A percentile compares a stretch with the other conserved stretches of the same genome.
Conservation (phyloP, 2,797 vertebrate genomes). For the Melanitta fusca region DNA sequence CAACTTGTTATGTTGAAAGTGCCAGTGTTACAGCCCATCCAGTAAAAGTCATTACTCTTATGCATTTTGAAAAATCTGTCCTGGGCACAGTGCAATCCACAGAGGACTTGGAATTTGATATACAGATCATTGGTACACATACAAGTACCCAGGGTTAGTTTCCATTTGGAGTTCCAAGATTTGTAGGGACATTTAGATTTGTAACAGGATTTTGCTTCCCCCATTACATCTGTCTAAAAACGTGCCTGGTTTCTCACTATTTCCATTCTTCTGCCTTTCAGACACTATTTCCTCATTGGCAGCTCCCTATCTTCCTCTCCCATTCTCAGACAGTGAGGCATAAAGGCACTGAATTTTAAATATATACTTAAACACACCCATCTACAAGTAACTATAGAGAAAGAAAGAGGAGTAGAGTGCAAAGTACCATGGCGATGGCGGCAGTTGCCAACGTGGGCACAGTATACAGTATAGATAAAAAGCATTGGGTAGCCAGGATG, state of each 20-base stretch:
- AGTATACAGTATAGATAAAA: background rate
- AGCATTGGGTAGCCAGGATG: background rate
- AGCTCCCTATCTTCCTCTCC: conserved; percentile 63
- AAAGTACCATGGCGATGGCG: background rate
- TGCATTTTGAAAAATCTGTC: background rate
- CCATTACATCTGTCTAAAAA: conserved; percentile 37
- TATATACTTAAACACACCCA: conserved; percentile 30
- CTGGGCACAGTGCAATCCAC: background rate
- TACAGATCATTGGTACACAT: background rate
- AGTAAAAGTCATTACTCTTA: conserved; percentile 39
- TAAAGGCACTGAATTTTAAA: conserved; percentile 48
- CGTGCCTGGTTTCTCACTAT: conserved; percentile 58
- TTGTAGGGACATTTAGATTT: conserved; percentile 36
- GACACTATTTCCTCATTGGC: conserved; percentile 68
- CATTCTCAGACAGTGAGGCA: conserved; percentile 72
- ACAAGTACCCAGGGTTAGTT: conserved; percentile 11
- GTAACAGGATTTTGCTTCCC: conserved; percentile 52
- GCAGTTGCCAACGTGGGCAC: background rate
- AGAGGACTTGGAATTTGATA: background rate
- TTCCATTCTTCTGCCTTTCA: conserved; percentile 66
- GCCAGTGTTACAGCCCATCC: conserved; percentile 35
- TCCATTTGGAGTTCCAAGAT: conserved; percentile 37
- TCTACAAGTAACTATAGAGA: conserved; percentile 24
- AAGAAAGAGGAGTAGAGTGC: background rate
- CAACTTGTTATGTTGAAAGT: conserved; percentile 23